phyloP scores from a whole-genome alignment of 2,888 invertebrate species.

The Athetis lepigone region DNA sequence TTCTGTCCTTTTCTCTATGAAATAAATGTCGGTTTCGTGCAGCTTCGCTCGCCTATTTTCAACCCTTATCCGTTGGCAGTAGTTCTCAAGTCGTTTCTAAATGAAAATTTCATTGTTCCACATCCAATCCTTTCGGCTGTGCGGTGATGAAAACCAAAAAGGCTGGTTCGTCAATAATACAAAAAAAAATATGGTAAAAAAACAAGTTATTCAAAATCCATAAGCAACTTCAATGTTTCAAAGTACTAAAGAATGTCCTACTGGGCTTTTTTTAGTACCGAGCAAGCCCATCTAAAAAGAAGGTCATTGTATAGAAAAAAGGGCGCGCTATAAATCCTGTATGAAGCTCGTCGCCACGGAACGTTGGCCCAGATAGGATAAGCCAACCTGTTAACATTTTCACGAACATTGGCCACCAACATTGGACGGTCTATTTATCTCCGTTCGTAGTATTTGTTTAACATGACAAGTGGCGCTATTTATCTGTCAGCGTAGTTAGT shows the following conservation, averaged over 20 bases:
- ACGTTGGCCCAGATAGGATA: slow-evolving; percentile 23
- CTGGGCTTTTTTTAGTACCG: no score
- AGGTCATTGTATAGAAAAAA: slow-evolving; percentile 32
- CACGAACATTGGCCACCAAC: slow-evolving; percentile 29
- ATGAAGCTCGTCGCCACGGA: slow-evolving; percentile 21
- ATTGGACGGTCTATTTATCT: slow-evolving; percentile 4
- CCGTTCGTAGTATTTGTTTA: slow-evolving; percentile 9
- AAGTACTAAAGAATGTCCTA: slow-evolving; percentile 6
- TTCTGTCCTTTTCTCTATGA: no score
- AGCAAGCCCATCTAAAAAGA: slow-evolving; percentile 21
- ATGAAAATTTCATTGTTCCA: no score
- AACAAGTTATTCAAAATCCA: slow-evolving; percentile 8
- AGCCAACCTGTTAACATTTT: slow-evolving; percentile 8
- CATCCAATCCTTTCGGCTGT: no score
- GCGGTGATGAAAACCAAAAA: no score
- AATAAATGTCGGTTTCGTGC: no score
- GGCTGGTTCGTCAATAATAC: no score
- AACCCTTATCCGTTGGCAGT: no score
- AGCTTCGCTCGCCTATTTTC: no score
- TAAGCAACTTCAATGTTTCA: slow-evolving; percentile 1
- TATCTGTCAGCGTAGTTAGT: not conserved
- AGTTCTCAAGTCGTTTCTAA: no score
- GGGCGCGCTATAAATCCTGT: slow-evolving; percentile 33
- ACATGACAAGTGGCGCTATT: slow-evolving; percentile 6
- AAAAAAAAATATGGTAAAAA: no score